Conservation (phyloP, 2,113 vertebrate species). For the Mugil cephalus region DNA sequence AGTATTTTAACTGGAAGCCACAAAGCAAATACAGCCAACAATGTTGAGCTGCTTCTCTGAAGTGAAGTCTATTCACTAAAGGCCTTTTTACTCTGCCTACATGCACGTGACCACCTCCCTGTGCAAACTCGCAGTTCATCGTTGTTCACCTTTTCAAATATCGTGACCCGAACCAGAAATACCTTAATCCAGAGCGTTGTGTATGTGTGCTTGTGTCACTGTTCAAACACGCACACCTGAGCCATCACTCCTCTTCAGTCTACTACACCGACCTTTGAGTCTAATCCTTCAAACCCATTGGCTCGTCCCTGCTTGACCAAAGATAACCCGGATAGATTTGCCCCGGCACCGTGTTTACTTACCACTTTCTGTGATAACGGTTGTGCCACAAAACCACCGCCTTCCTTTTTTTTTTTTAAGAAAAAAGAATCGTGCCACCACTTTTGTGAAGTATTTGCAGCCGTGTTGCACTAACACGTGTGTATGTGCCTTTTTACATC, state of each 20-base stretch:
- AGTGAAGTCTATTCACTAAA: constrained; percentile 47
- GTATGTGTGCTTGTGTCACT: constrained; percentile 10
- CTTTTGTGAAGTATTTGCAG: constrained; percentile 62
- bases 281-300: constrained; percentile 48
- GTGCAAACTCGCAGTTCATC: constrained; percentile 41
- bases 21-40: constrained; percentile 4
- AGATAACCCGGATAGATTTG: constrained; percentile 78
- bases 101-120: constrained; percentile 22
- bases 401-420: constrained; percentile 13
- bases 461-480: constrained; percentile 42
- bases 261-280: constrained; percentile 65
- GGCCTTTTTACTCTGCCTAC: constrained; percentile 44
- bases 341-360: constrained; percentile 73
- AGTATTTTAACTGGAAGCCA: not conserved
- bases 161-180: constrained; percentile 63
- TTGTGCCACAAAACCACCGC: constrained; percentile 62
- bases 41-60: constrained; percentile 6
- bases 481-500: constrained; percentile 65
- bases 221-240: constrained; percentile 58
- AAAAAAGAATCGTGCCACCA: constrained; percentile 56
- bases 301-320: constrained; percentile 81
- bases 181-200: constrained; percentile 45
- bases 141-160: constrained; percentile 22
- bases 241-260: constrained; percentile 44
- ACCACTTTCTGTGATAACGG: constrained; percentile 62